A percentile compares a stretch with the other conserved stretches of the same genome.
Conservation (phyloP, 2,888 invertebrate species). For the Suillia variegata region DNA sequence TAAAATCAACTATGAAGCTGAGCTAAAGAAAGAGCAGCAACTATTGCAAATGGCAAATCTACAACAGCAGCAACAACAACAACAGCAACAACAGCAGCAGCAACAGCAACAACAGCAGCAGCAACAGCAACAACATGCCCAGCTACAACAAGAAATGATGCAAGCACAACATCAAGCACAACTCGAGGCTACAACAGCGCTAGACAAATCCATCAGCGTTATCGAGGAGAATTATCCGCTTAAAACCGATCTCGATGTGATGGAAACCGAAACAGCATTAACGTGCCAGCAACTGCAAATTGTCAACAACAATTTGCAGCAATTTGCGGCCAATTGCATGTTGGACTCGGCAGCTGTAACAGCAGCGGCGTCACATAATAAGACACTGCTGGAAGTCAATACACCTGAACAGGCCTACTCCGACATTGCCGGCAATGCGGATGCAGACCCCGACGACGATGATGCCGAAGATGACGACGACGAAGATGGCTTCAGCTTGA, state of each 20-base stretch:
- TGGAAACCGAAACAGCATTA: constrained; percentile 32
- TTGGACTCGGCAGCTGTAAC: neutral
- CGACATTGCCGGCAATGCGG: constrained; percentile 13
- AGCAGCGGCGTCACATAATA: neutral
- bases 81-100: constrained; percentile 21
- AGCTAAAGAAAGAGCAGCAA: constrained; percentile 16
- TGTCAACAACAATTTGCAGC: constrained; percentile 22
- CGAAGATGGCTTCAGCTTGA: constrained; percentile 54
- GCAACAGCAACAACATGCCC: constrained; percentile 19
- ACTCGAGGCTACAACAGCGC: neutral
- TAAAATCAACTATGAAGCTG: constrained; percentile 32
- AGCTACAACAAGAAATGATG: constrained; percentile 32
- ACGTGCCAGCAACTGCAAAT: constrained; percentile 25
- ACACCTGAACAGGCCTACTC: constrained; percentile 14
- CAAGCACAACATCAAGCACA: no score
- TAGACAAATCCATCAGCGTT: neutral
- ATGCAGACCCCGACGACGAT: constrained; percentile 4
- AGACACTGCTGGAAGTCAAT: constrained; percentile 2
- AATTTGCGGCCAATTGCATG: constrained; percentile 26
- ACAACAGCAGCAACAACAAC: constrained; percentile 21
- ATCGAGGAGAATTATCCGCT: neutral
- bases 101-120: constrained; percentile 20
- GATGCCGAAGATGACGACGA: constrained; percentile 47
- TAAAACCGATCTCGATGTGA: constrained; percentile 36
- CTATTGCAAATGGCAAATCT: constrained; percentile 6